Conservation (phyloP, 1,140 invertebrate genomes). For the Pogonus chalceus region DNA sequence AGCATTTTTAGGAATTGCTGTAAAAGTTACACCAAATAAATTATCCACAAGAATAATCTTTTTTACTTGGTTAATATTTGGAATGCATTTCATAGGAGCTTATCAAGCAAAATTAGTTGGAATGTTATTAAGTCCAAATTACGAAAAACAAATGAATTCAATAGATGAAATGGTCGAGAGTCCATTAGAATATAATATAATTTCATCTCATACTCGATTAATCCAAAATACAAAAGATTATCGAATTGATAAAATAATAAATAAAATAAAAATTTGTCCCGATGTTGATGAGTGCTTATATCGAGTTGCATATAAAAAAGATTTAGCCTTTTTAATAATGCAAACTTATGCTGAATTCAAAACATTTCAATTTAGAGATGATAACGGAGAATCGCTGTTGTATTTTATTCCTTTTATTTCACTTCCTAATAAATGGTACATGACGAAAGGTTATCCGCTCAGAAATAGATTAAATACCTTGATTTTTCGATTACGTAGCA, state of each 20-base stretch:
- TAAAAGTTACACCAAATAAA: background rate
- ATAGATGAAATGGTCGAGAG: background rate
- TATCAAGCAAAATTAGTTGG: conserved; percentile 1
- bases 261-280: background rate
- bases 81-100: background rate
- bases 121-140: background rate
- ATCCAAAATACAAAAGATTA: background rate
- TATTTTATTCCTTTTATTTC: background rate
- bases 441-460: background rate
- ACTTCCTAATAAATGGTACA: background rate
- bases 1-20: background rate
- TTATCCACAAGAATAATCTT: background rate
- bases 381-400: background rate
- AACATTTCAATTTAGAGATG: background rate
- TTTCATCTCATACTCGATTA: background rate
- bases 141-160: background rate
- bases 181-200: background rate
- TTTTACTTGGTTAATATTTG: background rate
- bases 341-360: background rate
- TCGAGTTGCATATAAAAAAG: background rate
- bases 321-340: background rate
- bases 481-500: background rate
- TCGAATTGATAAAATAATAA: background rate
- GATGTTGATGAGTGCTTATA: background rate
- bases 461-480: background rate